Evolutionary conservation across 1,140 invertebrate species (phyloP).

Genomic region (Camponotus floridanus): DNA sequence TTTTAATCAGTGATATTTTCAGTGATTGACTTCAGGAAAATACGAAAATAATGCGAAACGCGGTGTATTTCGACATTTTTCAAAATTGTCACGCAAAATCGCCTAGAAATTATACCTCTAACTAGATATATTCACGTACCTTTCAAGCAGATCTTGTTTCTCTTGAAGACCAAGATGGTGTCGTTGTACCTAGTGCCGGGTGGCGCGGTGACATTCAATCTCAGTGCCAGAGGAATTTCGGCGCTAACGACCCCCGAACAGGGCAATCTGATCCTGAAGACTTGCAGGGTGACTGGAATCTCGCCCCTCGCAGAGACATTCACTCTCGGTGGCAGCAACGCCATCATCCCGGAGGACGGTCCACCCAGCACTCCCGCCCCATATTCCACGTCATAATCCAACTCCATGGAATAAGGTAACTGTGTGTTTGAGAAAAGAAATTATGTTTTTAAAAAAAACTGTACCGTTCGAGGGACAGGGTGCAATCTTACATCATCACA

Average conservation of each 20-base stretch:
- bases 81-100: not conserved
- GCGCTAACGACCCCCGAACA: conserved; percentile 92
- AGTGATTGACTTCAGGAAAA: not conserved
- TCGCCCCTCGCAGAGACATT: conserved; percentile 93
- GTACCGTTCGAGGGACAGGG: no score
- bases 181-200: conserved; percentile 89
- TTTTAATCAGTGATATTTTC: no score
- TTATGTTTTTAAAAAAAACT: not conserved
- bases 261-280: conserved; percentile 92
- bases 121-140: conserved; percentile 86
- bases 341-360: conserved; percentile 83
- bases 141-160: conserved; percentile 95
- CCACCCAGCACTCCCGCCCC: conserved; percentile 83
- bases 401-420: conserved; percentile 92
- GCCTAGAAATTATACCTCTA: not conserved
- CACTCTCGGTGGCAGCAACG: conserved; percentile 91
- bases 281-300: conserved; percentile 91
- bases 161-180: conserved; percentile 92
- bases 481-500: not conserved
- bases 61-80: not conserved
- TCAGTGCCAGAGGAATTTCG: conserved; percentile 91
- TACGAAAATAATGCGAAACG: conserved; percentile 32
- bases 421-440: conserved; percentile 80
- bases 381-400: conserved; percentile 90
- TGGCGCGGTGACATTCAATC: conserved; percentile 91